phyloP scores from a whole-genome alignment of 92 coral and sea anemone species.

The Porites lobata region DNA sequence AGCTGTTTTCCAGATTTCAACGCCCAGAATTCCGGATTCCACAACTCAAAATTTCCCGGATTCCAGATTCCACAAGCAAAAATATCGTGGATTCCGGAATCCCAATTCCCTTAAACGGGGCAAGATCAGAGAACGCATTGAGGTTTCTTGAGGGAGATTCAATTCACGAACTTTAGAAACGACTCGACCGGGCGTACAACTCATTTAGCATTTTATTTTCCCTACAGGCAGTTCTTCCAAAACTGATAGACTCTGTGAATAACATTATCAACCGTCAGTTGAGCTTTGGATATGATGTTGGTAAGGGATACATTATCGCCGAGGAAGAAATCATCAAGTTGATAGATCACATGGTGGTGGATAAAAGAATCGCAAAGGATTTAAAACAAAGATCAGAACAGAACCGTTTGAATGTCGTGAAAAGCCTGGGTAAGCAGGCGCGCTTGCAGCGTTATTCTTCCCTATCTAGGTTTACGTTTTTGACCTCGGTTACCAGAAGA shows the following conservation, averaged over 20 bases:
- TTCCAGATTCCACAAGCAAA: no score
- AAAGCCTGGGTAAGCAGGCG: conserved; percentile 82
- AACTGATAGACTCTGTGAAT: conserved; percentile 82
- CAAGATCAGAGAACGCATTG: no score
- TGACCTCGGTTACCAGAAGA: no score
- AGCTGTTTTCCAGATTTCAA: no score
- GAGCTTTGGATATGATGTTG: conserved; percentile 98
- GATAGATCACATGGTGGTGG: conserved; percentile 97
- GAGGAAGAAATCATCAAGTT: conserved; percentile 96
- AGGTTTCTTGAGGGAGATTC: no score
- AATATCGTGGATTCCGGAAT: no score
- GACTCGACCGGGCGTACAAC: no score
- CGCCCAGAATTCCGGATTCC: no score
- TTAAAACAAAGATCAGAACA: conserved; percentile 92
- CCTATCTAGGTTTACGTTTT: no score
- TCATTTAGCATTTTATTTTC: not conserved
- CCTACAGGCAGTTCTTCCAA: conserved; percentile 87
- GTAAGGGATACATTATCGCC: conserved; percentile 98
- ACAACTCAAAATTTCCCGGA: no score
- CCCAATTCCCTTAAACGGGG: no score
- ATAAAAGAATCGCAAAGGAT: conserved; percentile 92
- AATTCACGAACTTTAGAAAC: no score
- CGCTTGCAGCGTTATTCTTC: not conserved
- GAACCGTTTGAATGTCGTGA: conserved; percentile 92
- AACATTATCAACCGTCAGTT: conserved; percentile 89